phyloP scores from a whole-genome alignment of 92 coral and sea anemone genomes.

The Palythoa heliodiscus region DNA sequence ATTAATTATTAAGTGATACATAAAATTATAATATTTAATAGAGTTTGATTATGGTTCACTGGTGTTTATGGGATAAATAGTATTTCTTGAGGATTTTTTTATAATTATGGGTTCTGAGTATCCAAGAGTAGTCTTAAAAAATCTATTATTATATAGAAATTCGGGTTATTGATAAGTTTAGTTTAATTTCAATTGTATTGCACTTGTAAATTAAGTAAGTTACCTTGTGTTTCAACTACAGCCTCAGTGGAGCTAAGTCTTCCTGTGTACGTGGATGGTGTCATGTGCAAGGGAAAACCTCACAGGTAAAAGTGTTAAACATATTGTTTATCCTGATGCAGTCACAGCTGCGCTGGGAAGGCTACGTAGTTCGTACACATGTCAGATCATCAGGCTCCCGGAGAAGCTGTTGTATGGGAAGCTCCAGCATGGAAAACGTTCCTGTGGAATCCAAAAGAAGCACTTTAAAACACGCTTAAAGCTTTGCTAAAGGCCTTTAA shows the following conservation, averaged over 20 bases:
- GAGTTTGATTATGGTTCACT: too few species aligned
- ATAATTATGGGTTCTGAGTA: too few species aligned
- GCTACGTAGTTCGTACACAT: conserved; percentile 47
- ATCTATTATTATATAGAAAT: too few species aligned
- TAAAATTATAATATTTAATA: too few species aligned
- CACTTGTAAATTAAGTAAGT: too few species aligned
- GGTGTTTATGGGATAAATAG: too few species aligned
- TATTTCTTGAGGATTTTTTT: too few species aligned
- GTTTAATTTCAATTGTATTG: too few species aligned
- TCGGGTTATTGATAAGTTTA: too few species aligned
- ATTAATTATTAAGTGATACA: too few species aligned
- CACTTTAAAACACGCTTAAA: not conserved
- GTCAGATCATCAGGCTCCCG: conserved; percentile 47
- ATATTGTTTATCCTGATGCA: conserved; percentile 36
- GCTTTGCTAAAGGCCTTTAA: not conserved
- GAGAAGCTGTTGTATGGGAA: not conserved
- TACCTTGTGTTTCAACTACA: not conserved
- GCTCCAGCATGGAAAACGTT: conserved; percentile 13
- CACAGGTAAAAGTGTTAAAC: conserved; percentile 58
- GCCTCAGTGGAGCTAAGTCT: conserved; percentile 77
- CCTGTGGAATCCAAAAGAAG: not conserved
- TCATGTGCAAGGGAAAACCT: conserved; percentile 95
- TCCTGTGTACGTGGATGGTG: conserved; percentile 84
- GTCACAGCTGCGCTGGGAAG: conserved; percentile 54
- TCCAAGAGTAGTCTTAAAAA: too few species aligned